Evolutionary conservation across 2,888 invertebrate genomes (phyloP), one percentile per base, ranked within the genome.

Genomic region (Branchipolynoe longqiensis): DNA sequence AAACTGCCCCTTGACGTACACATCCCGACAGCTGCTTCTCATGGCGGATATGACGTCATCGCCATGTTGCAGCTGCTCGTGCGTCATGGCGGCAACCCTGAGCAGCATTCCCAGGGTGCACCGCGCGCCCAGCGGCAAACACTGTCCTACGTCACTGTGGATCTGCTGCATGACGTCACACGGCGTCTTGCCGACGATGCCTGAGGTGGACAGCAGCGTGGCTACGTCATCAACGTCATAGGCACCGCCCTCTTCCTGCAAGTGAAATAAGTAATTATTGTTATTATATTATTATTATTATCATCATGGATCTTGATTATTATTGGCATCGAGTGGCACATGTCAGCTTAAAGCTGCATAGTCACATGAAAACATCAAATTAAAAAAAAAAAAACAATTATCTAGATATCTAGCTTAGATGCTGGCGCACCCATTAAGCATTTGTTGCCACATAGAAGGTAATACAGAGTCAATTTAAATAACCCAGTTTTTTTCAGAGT

Each of bases 31-130:
- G 86, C 95, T 95, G 82, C 94, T 95, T 1, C 93, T 89, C 86
- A 96, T 93, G 0, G 96, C 95, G n/a, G 94, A 93, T 18, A 92
- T 90, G n/a, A 94, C 91, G 0, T 95, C 92, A 82, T 95, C 95
- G 0, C 96, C 96, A 81, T 96, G 94, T 1, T 95, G 93, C 59
- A 96, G 91, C 92, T 96, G 96, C 92, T 96, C 96, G 82, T 95
- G 94, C 59, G 95, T 95, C 85, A 96, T 92, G 89, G 95, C 95
- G 0, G 96, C 95, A 0, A 95, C 95, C 92, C 96, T 96, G 22
- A 96, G 93, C 54, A 97, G 93, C 90, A 96, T 95, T 33, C 95
- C 95, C 62, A 96, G 91, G 18, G 95, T 95, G 28, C 96, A 95
- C 89, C 95, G 95, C 87, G 96, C 96, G 74, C 88, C 88, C 82